Conservation (phyloP, 2,888 invertebrate species). For the Dexiosoma caninum region DNA sequence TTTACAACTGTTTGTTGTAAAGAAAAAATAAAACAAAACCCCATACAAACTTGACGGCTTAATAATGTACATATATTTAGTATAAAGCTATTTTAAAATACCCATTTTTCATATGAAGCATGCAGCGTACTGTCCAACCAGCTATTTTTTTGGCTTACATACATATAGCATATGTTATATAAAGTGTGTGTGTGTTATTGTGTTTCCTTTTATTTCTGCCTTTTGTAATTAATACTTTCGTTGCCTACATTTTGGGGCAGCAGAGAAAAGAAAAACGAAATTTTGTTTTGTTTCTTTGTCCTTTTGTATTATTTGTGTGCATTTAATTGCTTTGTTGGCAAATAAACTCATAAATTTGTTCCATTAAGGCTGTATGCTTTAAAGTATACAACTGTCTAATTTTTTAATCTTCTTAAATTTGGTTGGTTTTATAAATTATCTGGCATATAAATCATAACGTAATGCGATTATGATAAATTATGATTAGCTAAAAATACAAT, state of each 20-base stretch:
- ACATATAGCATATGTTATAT: too few relatives aligned
- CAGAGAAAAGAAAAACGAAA: neutral
- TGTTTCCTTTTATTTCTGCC: conserved; percentile 16
- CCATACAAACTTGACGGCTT: conserved; percentile 50
- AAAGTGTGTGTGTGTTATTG: neutral
- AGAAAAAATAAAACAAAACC: conserved; percentile 2
- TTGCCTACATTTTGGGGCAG: conserved; percentile 23
- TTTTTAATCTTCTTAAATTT: neutral
- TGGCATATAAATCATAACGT: too few relatives aligned
- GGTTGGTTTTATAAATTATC: too few relatives aligned
- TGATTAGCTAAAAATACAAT: too few relatives aligned
- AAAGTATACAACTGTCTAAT: neutral
- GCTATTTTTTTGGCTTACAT: conserved; percentile 50
- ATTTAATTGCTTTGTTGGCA: conserved; percentile 10
- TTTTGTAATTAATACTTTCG: conserved; percentile 12
- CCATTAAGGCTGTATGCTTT: neutral
- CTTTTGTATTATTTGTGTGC: neutral
- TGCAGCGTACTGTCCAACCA: conserved; percentile 41
- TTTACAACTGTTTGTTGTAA: neutral
- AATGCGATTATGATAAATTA: too few relatives aligned
- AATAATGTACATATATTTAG: conserved; percentile 13
- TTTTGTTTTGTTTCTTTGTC: neutral
- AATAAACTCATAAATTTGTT: conserved; percentile 17
- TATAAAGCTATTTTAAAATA: neutral
- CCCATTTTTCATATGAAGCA: conserved; percentile 8